Evolutionary conservation across 2,113 vertebrate species (phyloP), one percentile per base, ranked within the genome.

Genomic region (Lophura nycthemera): DNA sequence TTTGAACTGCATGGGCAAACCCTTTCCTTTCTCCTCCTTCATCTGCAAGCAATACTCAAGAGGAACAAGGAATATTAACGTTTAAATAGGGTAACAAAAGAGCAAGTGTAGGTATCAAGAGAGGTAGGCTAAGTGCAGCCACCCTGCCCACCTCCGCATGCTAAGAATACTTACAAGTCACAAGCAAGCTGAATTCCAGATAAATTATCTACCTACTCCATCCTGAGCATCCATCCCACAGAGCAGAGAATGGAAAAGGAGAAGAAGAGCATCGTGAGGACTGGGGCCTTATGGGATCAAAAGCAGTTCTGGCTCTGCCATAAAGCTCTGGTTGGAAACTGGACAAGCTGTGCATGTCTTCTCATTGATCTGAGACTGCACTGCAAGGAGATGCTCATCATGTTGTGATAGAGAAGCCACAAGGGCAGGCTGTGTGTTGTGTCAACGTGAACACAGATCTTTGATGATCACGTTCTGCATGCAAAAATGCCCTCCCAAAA

Each of bases 141-240:
- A 90, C 63, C 73, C 52, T 38, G 42, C 36, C 87, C 63, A 74
- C 94, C 94, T 90, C 95, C 47, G 3, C 87, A 77, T 2, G 66
- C 81, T 89, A 89, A 93, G 50, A 95, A 95, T 94, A 76, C 30
- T 83, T 27, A 1, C 7, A 83, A 83, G 81, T 73, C 89, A 92
- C 64, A 87, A 1, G 2, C 56, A 40, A 67, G 40, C 16, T 88
- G 75, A 95, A 91, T 83, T 89, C 79, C 82, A 78, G 79, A 71
- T 94, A 64, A 66, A 47, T 95, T 80, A 92, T 83, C 89, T 74
- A 54, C 87, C 89, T 78, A 88, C 85, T 93, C 78, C 52, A 74
- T 61, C 67, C 42, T 3, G 0, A 92, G 65, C 54, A 84, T 20
- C 66, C 77, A 74, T 13, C 63, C 38, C 47, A 67, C 54, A 38